These are phyloP conservation scores for Rhinopomastus cyanomelas DNA, from an alignment of 2,113 vertebrate species.

Conservation along the genomic window DNA sequence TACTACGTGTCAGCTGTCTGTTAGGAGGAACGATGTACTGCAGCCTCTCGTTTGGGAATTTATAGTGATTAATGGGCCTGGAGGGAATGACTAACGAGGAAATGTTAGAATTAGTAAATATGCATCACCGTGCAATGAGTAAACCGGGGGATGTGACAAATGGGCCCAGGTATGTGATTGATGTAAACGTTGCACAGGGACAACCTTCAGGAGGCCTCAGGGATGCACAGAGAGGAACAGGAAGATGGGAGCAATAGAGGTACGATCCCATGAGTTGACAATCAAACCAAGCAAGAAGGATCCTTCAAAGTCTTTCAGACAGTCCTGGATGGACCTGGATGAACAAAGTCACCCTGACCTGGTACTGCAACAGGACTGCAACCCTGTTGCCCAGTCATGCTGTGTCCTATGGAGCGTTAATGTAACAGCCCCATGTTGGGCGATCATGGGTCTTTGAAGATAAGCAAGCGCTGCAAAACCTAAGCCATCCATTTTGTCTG, in stretches of 20 bases:
- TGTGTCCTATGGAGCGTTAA: neutral
- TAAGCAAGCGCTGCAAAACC: neutral
- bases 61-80: slow-evolving; percentile 65
- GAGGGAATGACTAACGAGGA: slow-evolving; percentile 68
- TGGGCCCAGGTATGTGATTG: neutral
- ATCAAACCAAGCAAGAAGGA: neutral
- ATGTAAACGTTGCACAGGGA: neutral
- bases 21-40: slow-evolving; percentile 56
- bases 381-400: neutral
- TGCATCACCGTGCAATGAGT: slow-evolving; percentile 44
- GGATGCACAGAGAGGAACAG: neutral
- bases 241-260: neutral
- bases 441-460: rapidly evolving
- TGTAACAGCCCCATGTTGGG: rapidly evolving
- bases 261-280: neutral
- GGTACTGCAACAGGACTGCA: neutral
- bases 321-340: neutral
- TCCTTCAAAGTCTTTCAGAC: neutral
- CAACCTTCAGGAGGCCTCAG: neutral
- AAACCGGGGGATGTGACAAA: slow-evolving; percentile 34
- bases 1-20: slow-evolving; percentile 69
- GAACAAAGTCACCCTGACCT: neutral
- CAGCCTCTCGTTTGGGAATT: slow-evolving; percentile 62
- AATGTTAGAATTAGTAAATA: slow-evolving; percentile 68
- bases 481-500: neutral